phyloP scores from a whole-genome alignment of 2,113 vertebrate genomes.

The Psophia crepitans region DNA sequence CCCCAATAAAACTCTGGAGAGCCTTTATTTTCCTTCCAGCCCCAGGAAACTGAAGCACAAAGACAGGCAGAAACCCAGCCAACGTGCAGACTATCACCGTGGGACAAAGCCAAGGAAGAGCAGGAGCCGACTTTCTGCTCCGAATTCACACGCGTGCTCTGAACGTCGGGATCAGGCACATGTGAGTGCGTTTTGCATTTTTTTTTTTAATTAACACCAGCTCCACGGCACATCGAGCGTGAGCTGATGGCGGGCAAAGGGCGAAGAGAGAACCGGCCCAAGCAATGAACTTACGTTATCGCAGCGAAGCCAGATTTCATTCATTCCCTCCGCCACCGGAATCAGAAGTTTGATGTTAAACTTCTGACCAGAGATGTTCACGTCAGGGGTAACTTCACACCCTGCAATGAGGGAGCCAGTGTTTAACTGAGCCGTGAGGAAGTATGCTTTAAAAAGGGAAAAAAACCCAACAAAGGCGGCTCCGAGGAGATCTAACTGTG shows the following conservation, averaged over 20 bases:
- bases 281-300: constrained; percentile 82
- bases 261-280: accelerated
- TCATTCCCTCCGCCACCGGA: constrained; percentile 97
- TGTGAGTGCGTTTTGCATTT: accelerated
- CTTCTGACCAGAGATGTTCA: constrained; percentile 98
- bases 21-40: background rate
- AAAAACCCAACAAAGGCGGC: accelerated
- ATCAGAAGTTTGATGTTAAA: constrained; percentile 99
- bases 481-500: too few species aligned
- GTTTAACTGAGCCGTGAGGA: background rate
- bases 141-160: background rate
- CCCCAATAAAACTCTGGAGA: background rate
- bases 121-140: background rate
- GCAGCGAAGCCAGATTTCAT: constrained; percentile 98
- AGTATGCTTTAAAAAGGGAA: accelerated
- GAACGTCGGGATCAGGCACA: background rate
- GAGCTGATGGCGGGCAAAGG: background rate
- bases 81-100: accelerated
- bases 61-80: background rate
- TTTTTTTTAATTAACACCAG: background rate
- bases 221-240: background rate
- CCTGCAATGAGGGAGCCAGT: constrained; percentile 70
- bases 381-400: constrained; percentile 98
- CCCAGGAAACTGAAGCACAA: background rate
- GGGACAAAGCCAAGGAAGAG: background rate